A percentile compares a stretch with the other conserved stretches of the same genome.
phyloP scores from a whole-genome alignment of 2,888 invertebrate genomes.

The Cyrtodaria siliqua region DNA sequence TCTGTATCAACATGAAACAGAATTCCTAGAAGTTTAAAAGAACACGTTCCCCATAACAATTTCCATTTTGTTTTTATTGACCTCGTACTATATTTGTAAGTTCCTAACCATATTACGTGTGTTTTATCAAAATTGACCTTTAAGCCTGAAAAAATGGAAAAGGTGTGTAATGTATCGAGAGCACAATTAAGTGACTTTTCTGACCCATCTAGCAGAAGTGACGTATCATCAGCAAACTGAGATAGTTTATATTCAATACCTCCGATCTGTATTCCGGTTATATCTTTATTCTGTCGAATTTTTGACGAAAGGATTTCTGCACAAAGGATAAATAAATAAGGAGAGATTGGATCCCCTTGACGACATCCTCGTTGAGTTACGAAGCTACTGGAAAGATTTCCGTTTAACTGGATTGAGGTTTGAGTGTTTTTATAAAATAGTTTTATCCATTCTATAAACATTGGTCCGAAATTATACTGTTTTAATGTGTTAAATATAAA shows the following conservation, averaged over 20 bases:
- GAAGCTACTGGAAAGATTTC: conserved; percentile 1
- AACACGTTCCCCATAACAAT: neutral
- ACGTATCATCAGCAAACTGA: neutral
- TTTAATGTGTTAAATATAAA: conserved; percentile 33
- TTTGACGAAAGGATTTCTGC: neutral
- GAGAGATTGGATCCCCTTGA: conserved; percentile 35
- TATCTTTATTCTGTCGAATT: neutral
- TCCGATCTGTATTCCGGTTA: neutral
- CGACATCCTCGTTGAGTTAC: conserved; percentile 25
- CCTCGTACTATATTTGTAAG: neutral
- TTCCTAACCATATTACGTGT: neutral
- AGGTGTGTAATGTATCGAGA: neutral
- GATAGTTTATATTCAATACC: neutral
- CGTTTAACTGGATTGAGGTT: conserved; percentile 4
- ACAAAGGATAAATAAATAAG: conserved; percentile 29
- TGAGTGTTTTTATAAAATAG: conserved; percentile 17
- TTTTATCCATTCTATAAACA: conserved; percentile 25
- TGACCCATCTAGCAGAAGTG: neutral
- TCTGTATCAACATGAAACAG: neutral
- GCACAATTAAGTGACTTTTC: neutral
- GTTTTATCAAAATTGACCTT: conserved; percentile 1
- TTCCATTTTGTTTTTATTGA: conserved; percentile 4
- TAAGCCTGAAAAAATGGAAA: neutral
- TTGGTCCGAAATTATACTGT: conserved; percentile 36
- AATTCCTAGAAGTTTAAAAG: neutral